Evolutionary conservation across 2,113 vertebrate genomes (phyloP).

Genomic region (Calypte anna): DNA sequence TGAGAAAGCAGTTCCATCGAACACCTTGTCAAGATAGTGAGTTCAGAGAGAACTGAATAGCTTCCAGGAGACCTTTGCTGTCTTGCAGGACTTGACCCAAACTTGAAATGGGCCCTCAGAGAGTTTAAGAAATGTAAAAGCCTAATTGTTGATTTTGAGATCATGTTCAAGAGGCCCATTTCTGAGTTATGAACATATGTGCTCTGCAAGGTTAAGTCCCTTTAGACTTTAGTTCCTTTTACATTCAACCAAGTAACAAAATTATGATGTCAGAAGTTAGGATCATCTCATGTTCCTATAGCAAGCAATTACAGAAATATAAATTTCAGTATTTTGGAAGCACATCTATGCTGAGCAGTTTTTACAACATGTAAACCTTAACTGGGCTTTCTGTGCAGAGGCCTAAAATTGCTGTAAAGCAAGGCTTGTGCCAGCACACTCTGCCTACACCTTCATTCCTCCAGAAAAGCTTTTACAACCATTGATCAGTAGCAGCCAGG

Average conservation of each 20-base stretch:
- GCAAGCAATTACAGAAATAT: neutral
- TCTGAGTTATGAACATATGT: neutral
- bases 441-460: neutral
- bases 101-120: neutral
- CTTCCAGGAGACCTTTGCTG: neutral
- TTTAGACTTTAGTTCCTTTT: neutral
- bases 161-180: neutral
- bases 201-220: neutral
- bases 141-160: neutral
- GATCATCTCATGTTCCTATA: neutral
- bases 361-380: neutral
- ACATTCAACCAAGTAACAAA: neutral
- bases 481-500: neutral
- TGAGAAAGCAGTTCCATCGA: neutral
- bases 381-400: neutral
- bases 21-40: neutral
- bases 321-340: neutral
- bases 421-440: neutral
- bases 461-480: neutral
- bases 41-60: neutral
- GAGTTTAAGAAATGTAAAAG: neutral
- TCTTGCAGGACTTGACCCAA: neutral
- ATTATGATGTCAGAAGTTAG: conserved; percentile 10
- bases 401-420: neutral
- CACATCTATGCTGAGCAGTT: neutral